Evolutionary conservation across 2,888 invertebrate species (phyloP).

Genomic region (Eupithecia dodoneata): DNA sequence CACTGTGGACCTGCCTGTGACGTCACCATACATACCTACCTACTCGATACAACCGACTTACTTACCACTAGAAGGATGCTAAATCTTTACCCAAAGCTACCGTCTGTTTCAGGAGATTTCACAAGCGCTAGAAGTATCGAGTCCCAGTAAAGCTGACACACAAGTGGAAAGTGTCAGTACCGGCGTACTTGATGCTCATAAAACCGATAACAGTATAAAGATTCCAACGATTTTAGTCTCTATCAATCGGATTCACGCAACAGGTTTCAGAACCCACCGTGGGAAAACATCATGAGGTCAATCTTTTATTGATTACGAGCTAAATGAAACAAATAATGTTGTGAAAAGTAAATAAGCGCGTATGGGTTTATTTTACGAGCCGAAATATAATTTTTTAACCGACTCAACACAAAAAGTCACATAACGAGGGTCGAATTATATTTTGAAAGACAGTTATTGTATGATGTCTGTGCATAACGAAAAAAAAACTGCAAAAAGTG

Average conservation of each 20-base stretch:
- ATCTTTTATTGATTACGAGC: constrained; percentile 12
- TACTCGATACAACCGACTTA: not conserved
- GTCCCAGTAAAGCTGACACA: constrained; percentile 2
- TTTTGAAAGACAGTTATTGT: constrained; percentile 27
- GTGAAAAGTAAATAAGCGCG: not conserved
- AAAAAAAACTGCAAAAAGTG: constrained; percentile 52
- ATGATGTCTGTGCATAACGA: constrained; percentile 27
- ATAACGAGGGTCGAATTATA: constrained; percentile 32
- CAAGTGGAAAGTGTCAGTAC: constrained; percentile 29
- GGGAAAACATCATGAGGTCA: constrained; percentile 25
- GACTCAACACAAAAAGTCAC: not conserved
- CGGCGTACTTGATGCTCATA: constrained; percentile 28
- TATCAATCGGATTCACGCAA: constrained; percentile 26
- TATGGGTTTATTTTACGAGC: not conserved
- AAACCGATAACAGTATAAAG: constrained; percentile 29
- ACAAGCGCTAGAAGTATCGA: not conserved
- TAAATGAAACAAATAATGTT: not conserved
- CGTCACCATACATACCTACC: not conserved
- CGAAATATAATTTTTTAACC: not conserved
- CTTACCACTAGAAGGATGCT: not conserved
- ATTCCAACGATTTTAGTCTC: constrained; percentile 30
- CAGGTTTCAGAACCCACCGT: constrained; percentile 31
- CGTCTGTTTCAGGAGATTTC: not conserved
- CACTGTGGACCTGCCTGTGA: not conserved
- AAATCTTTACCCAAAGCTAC: not conserved